Conservation (phyloP, 2,797 vertebrate genomes). For the Kryptopterus vitreolus region DNA sequence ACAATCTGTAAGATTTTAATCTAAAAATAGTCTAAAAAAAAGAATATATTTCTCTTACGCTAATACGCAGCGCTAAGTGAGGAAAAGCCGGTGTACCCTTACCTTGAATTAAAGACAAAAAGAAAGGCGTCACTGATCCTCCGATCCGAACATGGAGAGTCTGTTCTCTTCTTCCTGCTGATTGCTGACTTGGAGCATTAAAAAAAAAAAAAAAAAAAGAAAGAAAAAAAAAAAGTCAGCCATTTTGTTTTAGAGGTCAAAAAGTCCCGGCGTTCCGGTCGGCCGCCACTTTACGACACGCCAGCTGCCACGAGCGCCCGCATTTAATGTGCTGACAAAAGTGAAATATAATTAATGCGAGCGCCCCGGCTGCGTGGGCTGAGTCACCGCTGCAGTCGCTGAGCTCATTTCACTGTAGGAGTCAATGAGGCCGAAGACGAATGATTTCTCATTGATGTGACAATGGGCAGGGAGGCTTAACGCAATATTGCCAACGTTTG, state of each 20-base stretch:
- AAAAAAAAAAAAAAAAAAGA: too few relatives aligned
- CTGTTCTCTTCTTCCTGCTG: constrained; percentile 6
- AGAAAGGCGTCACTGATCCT: constrained; percentile 12
- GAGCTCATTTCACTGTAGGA: constrained; percentile 46
- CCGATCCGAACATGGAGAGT: neutral
- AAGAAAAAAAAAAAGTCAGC: constrained; percentile 4
- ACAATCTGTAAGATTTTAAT: too few relatives aligned
- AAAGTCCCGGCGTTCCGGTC: constrained; percentile 39
- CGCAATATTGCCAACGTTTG: constrained; percentile 1
- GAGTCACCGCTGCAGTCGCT: constrained; percentile 55
- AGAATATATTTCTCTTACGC: neutral
- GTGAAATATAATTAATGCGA: constrained; percentile 60
- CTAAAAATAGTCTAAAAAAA: neutral
- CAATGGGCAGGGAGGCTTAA: constrained; percentile 16
- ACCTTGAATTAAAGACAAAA: neutral
- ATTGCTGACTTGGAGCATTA: constrained; percentile 29
- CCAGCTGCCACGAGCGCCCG: constrained; percentile 45
- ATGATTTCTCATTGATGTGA: constrained; percentile 41
- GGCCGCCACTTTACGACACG: constrained; percentile 40
- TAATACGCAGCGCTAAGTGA: neutral
- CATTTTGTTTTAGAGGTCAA: constrained; percentile 51
- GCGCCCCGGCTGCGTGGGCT: constrained; percentile 49
- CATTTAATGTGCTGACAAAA: constrained; percentile 58
- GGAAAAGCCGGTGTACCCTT: constrained; percentile 1
- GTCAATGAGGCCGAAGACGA: constrained; percentile 52